Conservation (phyloP, 2,113 vertebrate species). For the Grammomys dolichurus region DNA sequence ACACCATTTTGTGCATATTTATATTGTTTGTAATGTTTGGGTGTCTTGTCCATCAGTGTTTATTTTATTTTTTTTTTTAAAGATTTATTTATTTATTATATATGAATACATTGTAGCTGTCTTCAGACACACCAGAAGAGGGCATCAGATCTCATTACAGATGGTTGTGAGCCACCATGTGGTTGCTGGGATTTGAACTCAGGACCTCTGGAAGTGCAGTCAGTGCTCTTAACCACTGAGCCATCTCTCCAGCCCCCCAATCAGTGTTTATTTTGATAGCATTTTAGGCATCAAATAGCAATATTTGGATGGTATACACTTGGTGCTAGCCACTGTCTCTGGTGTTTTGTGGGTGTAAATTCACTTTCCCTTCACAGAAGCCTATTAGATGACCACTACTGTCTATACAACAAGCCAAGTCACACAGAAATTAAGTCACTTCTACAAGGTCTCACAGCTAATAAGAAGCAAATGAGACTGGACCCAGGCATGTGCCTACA, state of each 20-base stretch:
- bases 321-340: background rate
- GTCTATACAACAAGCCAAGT: background rate
- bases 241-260: too few species aligned
- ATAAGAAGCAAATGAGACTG: background rate
- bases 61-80: too few species aligned
- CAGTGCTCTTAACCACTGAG: too few species aligned
- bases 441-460: background rate
- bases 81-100: too few species aligned
- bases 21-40: constrained; percentile 5
- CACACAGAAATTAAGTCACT: background rate
- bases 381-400: background rate
- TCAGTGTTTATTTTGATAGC: background rate
- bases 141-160: too few species aligned
- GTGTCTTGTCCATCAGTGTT: constrained; percentile 1
- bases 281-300: constrained; percentile 5
- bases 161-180: too few species aligned
- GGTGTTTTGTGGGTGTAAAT: background rate
- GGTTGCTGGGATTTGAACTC: too few species aligned
- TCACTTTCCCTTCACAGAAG: background rate
- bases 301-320: background rate
- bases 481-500: background rate
- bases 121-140: too few species aligned
- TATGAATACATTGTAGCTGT: too few species aligned
- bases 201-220: too few species aligned
- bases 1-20: constrained; percentile 25